Base-by-base conservation (phyloP, 2,888 invertebrate genomes). In the Deilephila elpenor region DNA sequence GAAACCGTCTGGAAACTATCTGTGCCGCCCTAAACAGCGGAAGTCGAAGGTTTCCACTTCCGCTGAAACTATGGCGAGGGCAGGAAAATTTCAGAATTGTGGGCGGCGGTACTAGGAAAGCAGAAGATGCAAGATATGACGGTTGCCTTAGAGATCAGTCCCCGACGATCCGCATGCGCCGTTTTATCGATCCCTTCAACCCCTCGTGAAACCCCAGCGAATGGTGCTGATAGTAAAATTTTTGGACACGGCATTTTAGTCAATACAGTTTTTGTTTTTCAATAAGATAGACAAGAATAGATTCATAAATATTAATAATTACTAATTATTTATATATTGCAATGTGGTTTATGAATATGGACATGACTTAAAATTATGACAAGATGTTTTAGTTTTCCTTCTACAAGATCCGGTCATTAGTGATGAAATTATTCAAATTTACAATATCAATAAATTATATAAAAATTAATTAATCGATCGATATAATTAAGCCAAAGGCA, bases 1-100 rank as follows among this genome's bases (percentile, higher is more conserved):
- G 51, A 56, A 56, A 56, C 44, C 72, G 61, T 51, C 72, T 67
- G 73, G 75, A 82, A 81, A 77, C 71, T 53, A 71, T 78, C 80
- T 81, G 83, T 79, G 76, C 89, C 88, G 93, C 92, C 94, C 93
- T 93, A 90, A 79, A 86, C 74, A 80, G 76, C 88, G 91, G 90
- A 91, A 90, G 83, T 82, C 70, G 81, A 87, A 91, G 89, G 89
- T 88, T 80, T 82, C 73, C 80, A 85, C 82, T 85, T 89, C 91
- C 89, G 89, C 87, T 85, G 88, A 93, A 87, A 86, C 87, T 88
- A 90, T 77, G 86, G 88, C 79, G 89, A 93, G 92, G 93, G 93
- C 92, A 91, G 88, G 92, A 89, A 94, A 93, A 90, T 91, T 91
- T 92, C 92, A 91, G 92, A 83, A 78, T 92, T 93, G 94, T 94